phyloP scores from a whole-genome alignment of 1,140 invertebrate genomes.

The Hycleus phaleratus region DNA sequence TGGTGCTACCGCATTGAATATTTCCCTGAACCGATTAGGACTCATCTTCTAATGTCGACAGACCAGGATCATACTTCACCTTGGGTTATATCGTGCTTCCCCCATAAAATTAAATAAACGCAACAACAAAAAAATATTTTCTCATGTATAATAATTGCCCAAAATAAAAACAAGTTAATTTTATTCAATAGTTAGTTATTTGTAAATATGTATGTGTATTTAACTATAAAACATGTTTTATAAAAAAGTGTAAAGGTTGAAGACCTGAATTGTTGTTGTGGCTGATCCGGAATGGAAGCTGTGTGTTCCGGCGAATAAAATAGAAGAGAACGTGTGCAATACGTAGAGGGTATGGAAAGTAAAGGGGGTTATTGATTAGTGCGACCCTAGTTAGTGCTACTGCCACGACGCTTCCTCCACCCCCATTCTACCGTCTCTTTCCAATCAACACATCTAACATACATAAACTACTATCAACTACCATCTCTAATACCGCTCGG shows the following conservation, averaged over 20 bases:
- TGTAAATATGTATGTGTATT: too few relatives aligned
- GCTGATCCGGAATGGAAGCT: slow-evolving; percentile 27
- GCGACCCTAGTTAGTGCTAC: slow-evolving; percentile 35
- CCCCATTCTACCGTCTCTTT: slow-evolving; percentile 14
- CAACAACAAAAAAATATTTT: slow-evolving; percentile 5
- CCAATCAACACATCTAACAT: neutral
- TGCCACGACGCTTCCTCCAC: slow-evolving; percentile 7
- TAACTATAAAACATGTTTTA: too few relatives aligned
- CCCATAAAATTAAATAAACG: neutral
- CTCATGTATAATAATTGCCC: slow-evolving; percentile 1
- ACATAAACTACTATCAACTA: neutral
- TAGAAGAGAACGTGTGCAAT: slow-evolving; percentile 6
- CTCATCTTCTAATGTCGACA: slow-evolving; percentile 1
- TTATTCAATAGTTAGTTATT: too few relatives aligned
- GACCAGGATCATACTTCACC: slow-evolving; percentile 14
- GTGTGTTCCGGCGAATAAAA: slow-evolving; percentile 18
- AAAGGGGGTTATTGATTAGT: slow-evolving; percentile 36
- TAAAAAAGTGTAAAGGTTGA: slow-evolving; percentile 27
- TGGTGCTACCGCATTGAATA: slow-evolving; percentile 16
- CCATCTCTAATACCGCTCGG: neutral
- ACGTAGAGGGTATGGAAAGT: too few relatives aligned
- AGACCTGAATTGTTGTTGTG: slow-evolving; percentile 33
- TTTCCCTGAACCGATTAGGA: slow-evolving; percentile 16
- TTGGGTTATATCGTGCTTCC: slow-evolving; percentile 8
- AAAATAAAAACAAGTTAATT: neutral